Evolutionary conservation across 1,140 invertebrate genomes (phyloP), one percentile per base, ranked within the genome.

Genomic region (Cotesia glomerata): DNA sequence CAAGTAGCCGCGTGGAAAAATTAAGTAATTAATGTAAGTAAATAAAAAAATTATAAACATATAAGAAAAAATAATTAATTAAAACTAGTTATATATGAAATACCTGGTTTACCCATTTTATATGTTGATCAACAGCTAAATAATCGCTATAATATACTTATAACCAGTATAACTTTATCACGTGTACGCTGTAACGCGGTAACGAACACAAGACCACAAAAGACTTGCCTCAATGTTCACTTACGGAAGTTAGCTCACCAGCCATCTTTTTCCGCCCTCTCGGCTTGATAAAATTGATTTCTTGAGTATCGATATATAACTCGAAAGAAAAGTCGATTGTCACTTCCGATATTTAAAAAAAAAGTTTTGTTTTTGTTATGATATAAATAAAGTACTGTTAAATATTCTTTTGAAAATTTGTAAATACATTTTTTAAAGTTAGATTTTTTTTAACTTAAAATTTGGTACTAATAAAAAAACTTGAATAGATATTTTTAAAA

Each of bases 61-160:
- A 8, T 36, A 4, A 7, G 14, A 2, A 34, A 64, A n/a, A 64
- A 36, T 64, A 35, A 36, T 39, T n/a, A 13, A 8, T 36, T n/a
- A 39, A 64, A 39, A 39, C 36, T 34, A 39, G n/a, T 64, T 9
- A 35, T 49, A 16, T 14, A 52, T 68, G 13, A 68, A 16, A 14
- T 39, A 69, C 67, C 67, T 69, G 67, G 67, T 69, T 26, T 69
- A 59, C 67, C 67, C 67, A 69, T 69, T n/a, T 13, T 35, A 36
- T 63, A 34, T 34, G 26, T 59, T 8, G 26, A 59, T 59, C 9
- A 26, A 32, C 18, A 26, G 9, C 13, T 26, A 32, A 13, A 26
- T 9, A 13, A 26, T 5, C 9, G 11, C n/a, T 5, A 0, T 16
- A 7, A 56, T 54, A 5, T 0, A 54, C 52, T 54, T 16, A 45